Conservation (phyloP, 2,888 invertebrate species). For the Neoitamus cyanurus region DNA sequence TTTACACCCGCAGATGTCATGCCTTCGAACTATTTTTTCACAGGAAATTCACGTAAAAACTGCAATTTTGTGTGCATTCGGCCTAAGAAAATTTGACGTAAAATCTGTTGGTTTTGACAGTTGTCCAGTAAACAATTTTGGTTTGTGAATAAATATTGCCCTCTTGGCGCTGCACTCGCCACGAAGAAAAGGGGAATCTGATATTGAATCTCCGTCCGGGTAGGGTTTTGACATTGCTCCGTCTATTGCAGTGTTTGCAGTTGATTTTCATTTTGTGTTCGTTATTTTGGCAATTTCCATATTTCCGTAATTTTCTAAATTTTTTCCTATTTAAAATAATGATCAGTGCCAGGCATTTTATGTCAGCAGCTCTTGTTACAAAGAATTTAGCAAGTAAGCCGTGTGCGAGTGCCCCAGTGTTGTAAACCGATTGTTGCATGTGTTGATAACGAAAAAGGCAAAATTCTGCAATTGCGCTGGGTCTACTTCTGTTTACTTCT, state of each 20-base stretch:
- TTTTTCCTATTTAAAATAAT: neutral
- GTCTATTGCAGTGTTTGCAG: neutral
- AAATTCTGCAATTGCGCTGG: neutral
- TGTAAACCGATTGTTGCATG: neutral
- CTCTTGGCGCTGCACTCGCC: neutral
- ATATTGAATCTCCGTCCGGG: neutral
- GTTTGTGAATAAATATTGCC: neutral
- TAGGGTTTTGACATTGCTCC: neutral
- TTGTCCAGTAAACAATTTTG: neutral
- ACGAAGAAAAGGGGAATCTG: neutral
- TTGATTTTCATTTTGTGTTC: neutral
- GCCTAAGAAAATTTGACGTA: neutral
- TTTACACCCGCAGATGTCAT: neutral
- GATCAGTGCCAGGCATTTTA: neutral
- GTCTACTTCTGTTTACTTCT: neutral
- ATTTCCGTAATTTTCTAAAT: neutral
- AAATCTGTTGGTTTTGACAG: neutral
- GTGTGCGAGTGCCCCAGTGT: neutral
- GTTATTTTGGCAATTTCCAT: neutral
- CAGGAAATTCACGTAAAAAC: neutral
- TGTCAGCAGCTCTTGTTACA: neutral
- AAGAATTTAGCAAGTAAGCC: slow-evolving; percentile 9
- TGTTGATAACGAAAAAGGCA: neutral
- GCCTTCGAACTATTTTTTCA: neutral
- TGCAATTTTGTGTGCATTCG: neutral